phyloP scores from a whole-genome alignment of 2,888 invertebrate genomes.

The Leucophenga montana region DNA sequence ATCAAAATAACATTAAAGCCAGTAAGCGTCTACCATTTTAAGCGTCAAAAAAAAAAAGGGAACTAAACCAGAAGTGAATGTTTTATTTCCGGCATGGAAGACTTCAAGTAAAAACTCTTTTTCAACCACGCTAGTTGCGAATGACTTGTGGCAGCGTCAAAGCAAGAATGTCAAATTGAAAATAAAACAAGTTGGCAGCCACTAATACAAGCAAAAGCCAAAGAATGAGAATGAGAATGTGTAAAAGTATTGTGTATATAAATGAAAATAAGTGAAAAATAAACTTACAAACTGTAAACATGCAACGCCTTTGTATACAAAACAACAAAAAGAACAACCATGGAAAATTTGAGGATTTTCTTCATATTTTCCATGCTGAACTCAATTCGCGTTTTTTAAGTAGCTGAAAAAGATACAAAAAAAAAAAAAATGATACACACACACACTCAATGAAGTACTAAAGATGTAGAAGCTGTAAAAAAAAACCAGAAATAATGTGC shows the following conservation, averaged over 20 bases:
- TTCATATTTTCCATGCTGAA: conserved; percentile 7
- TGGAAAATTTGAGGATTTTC: background rate
- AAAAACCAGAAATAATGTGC: no score
- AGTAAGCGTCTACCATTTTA: no score
- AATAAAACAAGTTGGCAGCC: background rate
- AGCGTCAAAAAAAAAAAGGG: no score
- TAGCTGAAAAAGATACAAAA: no score
- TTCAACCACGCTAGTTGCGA: no score
- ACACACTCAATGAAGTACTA: background rate
- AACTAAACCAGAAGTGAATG: no score
- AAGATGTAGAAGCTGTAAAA: background rate
- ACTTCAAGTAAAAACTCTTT: no score
- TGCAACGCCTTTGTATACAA: conserved; percentile 38
- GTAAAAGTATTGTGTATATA: background rate
- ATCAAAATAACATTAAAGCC: no score
- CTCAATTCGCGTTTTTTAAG: background rate
- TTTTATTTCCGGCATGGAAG: no score
- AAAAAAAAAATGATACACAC: background rate
- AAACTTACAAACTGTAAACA: conserved; percentile 51
- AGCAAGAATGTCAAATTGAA: no score
- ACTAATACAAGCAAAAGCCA: background rate
- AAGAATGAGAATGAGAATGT: background rate
- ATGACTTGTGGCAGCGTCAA: no score
- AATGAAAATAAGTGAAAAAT: conserved; percentile 38
- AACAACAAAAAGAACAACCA: no score